Evolutionary conservation across 2,113 vertebrate genomes (phyloP).

Genomic region (Sapajus apella): DNA sequence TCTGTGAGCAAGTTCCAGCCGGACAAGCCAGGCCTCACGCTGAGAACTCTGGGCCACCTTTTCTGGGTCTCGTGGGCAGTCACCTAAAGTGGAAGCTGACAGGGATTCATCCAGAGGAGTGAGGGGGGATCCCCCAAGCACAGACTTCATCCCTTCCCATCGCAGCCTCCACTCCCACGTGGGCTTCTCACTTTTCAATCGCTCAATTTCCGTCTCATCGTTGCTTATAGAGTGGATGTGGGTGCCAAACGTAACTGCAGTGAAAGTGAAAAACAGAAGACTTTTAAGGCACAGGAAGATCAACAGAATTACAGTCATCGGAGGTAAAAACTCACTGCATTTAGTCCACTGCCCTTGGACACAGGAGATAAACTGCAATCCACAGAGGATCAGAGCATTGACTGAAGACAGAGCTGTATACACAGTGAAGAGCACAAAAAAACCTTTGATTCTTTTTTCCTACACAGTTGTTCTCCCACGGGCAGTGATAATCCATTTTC

Average conservation of each 20-base stretch:
- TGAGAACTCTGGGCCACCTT: conserved; percentile 93
- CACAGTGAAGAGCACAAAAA: conserved; percentile 99
- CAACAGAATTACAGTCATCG: conserved; percentile 95
- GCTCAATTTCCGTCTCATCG: conserved; percentile 97
- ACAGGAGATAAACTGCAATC: conserved; percentile 95
- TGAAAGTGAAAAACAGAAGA: conserved; percentile 98
- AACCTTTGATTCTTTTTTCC: conserved; percentile 97
- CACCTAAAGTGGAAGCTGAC: conserved; percentile 91
- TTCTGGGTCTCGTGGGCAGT: conserved; percentile 86
- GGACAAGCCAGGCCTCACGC: conserved; percentile 85
- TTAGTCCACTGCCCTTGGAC: conserved; percentile 97
- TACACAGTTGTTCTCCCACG: conserved; percentile 98
- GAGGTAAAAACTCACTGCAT: conserved; percentile 97
- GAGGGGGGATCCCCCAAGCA: conserved; percentile 96
- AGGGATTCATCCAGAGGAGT: conserved; percentile 95
- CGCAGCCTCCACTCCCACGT: conserved; percentile 95
- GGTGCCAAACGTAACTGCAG: conserved; percentile 98
- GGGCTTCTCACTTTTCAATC: conserved; percentile 97
- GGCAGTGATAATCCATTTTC: conserved; percentile 99
- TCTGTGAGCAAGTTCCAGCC: conserved; percentile 60
- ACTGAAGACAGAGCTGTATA: conserved; percentile 95
- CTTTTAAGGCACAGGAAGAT: conserved; percentile 98
- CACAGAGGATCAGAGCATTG: conserved; percentile 93
- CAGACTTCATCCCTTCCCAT: conserved; percentile 97
- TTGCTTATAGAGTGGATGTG: conserved; percentile 99